Conservation (phyloP, 2,888 invertebrate species). For the Noctua janthe region DNA sequence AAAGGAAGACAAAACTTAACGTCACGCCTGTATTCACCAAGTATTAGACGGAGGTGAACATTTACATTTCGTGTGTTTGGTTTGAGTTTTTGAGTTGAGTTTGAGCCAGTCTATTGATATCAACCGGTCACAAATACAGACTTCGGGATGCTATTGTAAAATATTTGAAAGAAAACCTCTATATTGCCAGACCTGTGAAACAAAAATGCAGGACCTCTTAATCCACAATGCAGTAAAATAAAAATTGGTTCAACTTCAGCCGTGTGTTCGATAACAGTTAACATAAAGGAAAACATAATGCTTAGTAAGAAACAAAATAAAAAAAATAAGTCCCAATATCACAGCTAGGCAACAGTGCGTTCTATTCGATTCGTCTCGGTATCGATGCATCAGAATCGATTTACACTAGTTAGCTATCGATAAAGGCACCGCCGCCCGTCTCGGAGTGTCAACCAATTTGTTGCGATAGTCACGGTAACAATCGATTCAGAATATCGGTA, state of each 20-base stretch:
- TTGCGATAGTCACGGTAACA: constrained; percentile 75
- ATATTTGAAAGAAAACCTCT: neutral
- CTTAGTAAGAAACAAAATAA: neutral
- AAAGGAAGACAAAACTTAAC: neutral
- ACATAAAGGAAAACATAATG: neutral
- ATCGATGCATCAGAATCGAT: constrained; percentile 78
- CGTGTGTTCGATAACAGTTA: neutral
- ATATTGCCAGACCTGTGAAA: no score
- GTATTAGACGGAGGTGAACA: neutral
- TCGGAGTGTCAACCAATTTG: constrained; percentile 79
- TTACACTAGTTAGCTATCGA: constrained; percentile 79
- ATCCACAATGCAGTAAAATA: neutral
- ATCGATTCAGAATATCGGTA: constrained; percentile 69
- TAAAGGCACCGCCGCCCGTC: constrained; percentile 73
- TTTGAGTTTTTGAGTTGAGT: neutral
- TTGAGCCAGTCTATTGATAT: neutral
- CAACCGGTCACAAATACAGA: no score
- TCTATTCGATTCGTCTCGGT: constrained; percentile 71
- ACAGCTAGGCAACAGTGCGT: constrained; percentile 32
- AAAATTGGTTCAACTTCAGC: neutral
- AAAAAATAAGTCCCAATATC: constrained; percentile 11
- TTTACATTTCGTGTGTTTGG: neutral
- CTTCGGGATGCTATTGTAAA: neutral
- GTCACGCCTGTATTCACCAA: neutral
- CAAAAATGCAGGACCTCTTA: neutral